Conservation (phyloP, 2,888 invertebrate genomes). For the Drosophila phalerata region DNA sequence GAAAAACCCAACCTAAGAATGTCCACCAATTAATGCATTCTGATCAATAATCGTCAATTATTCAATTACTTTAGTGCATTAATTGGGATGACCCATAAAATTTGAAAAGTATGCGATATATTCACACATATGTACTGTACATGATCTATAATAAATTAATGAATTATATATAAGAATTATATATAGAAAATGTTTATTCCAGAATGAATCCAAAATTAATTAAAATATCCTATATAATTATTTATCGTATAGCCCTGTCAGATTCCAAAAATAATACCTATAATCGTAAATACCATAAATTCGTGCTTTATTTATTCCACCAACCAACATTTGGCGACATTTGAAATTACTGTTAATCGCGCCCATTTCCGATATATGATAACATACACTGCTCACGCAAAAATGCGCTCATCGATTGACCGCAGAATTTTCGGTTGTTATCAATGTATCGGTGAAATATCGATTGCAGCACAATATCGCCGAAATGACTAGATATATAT, state of each 20-base stretch:
- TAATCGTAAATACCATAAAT: no score
- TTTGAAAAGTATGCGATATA: not conserved
- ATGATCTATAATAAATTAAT: not conserved
- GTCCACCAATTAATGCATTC: not conserved
- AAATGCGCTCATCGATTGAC: not conserved
- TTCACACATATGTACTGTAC: not conserved
- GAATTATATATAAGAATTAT: not conserved
- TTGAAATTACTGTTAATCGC: not conserved
- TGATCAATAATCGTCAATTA: not conserved
- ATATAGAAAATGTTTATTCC: no score
- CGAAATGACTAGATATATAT: conserved; percentile 4
- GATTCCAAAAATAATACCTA: no score
- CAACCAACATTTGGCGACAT: no score
- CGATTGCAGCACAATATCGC: conserved; percentile 5
- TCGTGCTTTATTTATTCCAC: no score
- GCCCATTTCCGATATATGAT: not conserved
- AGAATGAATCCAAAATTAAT: not conserved
- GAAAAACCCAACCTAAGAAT: not conserved
- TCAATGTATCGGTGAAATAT: not conserved
- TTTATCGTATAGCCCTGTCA: no score
- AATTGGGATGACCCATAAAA: not conserved
- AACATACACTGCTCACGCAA: not conserved
- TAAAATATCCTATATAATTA: not conserved
- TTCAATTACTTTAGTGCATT: not conserved
- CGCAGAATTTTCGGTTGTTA: not conserved